Conservation (phyloP, 2,113 vertebrate genomes). For the Gasterosteus aculeatus region DNA sequence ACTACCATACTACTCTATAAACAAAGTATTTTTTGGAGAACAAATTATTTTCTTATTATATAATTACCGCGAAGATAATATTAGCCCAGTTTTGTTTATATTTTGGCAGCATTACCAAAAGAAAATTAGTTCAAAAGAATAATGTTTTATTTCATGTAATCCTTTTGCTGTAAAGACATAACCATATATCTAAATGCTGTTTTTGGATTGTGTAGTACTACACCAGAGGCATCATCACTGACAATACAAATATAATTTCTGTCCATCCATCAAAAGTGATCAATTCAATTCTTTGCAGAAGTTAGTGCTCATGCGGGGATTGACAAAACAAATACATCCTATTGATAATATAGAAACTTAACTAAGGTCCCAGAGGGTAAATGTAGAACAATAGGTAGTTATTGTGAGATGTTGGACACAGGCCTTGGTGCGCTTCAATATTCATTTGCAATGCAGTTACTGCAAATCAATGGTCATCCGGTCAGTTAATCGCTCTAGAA, state of each 20-base stretch:
- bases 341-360: background rate
- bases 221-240: slow-evolving; percentile 5
- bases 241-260: background rate
- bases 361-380: background rate
- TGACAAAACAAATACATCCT: background rate
- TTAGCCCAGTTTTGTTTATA: background rate
- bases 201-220: background rate
- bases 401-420: slow-evolving; percentile 2
- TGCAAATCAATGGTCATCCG: background rate
- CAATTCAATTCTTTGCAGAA: background rate
- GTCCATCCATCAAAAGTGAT: background rate
- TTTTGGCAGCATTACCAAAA: background rate
- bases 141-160: background rate
- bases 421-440: background rate
- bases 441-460: slow-evolving; percentile 9
- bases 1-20: background rate
- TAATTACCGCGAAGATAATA: background rate
- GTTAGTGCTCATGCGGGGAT: background rate
- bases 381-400: slow-evolving; percentile 1
- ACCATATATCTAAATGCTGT: background rate
- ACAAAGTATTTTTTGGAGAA: background rate
- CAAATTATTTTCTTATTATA: background rate
- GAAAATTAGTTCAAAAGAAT: background rate
- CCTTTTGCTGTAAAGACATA: background rate
- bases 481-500: background rate